Percentiles rank a stretch among this genome's conserved stretches.
phyloP scores from a whole-genome alignment of 2,113 vertebrate genomes.

The Pterophyllum scalare region DNA sequence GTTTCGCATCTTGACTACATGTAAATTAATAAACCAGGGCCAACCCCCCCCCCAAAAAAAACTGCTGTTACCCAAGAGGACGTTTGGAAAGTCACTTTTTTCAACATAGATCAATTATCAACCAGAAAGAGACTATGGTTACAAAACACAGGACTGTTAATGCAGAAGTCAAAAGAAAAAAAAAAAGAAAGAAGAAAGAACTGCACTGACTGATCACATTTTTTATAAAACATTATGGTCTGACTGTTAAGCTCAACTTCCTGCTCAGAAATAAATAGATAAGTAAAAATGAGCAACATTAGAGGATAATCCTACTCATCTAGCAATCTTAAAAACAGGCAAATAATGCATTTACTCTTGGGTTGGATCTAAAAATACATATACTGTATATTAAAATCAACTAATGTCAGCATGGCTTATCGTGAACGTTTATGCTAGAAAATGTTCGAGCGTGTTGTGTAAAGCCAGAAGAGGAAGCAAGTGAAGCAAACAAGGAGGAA shows the following conservation, averaged over 20 bases:
- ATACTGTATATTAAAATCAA: neutral
- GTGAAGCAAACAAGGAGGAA: conserved; percentile 59
- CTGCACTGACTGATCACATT: neutral
- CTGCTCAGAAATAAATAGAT: neutral
- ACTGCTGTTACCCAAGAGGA: neutral
- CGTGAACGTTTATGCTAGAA: conserved; percentile 14
- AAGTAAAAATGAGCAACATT: neutral
- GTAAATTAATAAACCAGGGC: neutral
- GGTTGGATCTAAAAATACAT: neutral
- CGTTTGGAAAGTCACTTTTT: neutral
- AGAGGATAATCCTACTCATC: neutral
- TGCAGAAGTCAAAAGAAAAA: neutral
- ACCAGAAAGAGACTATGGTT: neutral
- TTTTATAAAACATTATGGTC: neutral
- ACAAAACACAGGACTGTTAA: neutral
- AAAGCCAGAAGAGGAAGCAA: conserved; percentile 63
- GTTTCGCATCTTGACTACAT: neutral
- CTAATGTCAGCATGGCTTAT: neutral
- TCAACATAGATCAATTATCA: neutral
- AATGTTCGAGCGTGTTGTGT: conserved; percentile 14
- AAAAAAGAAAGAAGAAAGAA: neutral
- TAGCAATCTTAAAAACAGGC: neutral
- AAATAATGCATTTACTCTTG: neutral
- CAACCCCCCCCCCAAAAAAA: too few species aligned
- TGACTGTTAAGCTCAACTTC: neutral